A percentile compares a stretch with the other conserved stretches of the same genome.
Evolutionary conservation across 2,113 vertebrate genomes (phyloP).

Genomic region (Emydocephalus ijimae): DNA sequence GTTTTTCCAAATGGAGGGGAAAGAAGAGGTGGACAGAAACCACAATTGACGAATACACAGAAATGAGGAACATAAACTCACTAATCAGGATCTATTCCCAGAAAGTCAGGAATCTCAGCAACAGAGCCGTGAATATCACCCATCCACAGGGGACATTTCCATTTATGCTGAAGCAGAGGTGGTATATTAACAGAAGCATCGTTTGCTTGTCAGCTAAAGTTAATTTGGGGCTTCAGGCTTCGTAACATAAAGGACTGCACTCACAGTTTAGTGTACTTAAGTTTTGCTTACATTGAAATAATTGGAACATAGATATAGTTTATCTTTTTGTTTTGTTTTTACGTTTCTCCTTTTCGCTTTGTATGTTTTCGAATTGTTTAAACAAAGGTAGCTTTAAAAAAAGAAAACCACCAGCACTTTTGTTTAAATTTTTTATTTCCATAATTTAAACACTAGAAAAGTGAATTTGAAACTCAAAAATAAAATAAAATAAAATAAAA

Average conservation of each 20-base stretch:
- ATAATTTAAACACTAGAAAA: constrained; percentile 73
- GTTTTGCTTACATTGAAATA: not conserved
- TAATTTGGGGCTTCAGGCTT: not conserved
- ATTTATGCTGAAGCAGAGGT: not conserved
- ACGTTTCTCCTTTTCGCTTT: not conserved
- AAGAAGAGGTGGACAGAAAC: not conserved
- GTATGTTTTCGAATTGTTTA: not conserved
- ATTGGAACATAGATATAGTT: not conserved
- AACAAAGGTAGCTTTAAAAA: not conserved
- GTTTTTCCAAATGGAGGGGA: not conserved
- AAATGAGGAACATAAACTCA: not conserved
- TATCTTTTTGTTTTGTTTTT: not conserved
- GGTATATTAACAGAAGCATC: not conserved
- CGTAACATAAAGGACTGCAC: not conserved
- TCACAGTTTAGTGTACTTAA: not conserved
- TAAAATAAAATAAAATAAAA: constrained; percentile 27
- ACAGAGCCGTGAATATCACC: not conserved
- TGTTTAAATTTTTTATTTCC: constrained; percentile 66
- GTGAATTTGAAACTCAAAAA: constrained; percentile 62
- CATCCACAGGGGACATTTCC: not conserved
- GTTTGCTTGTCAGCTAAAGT: not conserved
- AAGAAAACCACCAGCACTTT: constrained; percentile 2
- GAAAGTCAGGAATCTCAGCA: not conserved
- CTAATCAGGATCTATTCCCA: not conserved
- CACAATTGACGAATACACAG: not conserved